Base-by-base conservation (phyloP, 2,113 vertebrate genomes). In the Callopanchax toddi region DNA sequence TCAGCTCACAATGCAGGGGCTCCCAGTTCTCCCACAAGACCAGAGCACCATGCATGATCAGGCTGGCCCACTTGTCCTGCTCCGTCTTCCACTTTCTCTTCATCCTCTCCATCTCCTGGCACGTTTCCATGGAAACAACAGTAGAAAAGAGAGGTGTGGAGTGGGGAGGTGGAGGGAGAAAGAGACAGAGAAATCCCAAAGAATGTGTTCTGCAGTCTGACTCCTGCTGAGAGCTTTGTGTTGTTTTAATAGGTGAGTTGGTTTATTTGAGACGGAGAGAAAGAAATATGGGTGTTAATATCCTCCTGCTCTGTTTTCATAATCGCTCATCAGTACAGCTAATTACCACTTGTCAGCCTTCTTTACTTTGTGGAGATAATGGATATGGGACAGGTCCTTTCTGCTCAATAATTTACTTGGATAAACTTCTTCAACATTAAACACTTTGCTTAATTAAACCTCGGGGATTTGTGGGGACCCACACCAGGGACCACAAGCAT, bases 41-140 rank as follows among this genome's bases (percentile, higher is more conserved):
- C 74, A n/a, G 17, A 42, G 63, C 48, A 85, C 67, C 73, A 70
- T 77, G 84, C 79, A 74, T 85, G 85, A 86, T 68, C 85, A 83
- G 76, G 86, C 87, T 84, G 85, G 85, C 69, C 86, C 80, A 76
- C 87, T 87, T 85, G 91, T 83, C 78, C 85, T 77, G 78, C 60
- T 83, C 82, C 72, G 82, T 77, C 71, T 86, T 79, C 55, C 61
- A 60, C 74, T 78, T 78, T 74, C 77, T 71, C 70, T 57, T 74
- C 80, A 73, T 75, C 76, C 71, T 76, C 78, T 81, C 54, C 53
- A 67, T 74, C 81, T 82, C 66, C 81, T 85, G 79, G 87, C 86
- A 92, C 67, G 92, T 93, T 92, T 89, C 92, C 91, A 93, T 93
- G 91, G 92, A 89, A 93, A 93, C 92, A 90, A 87, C 74, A 69